Conservation (phyloP, 2,113 vertebrate species). For the Ameiurus melas region DNA sequence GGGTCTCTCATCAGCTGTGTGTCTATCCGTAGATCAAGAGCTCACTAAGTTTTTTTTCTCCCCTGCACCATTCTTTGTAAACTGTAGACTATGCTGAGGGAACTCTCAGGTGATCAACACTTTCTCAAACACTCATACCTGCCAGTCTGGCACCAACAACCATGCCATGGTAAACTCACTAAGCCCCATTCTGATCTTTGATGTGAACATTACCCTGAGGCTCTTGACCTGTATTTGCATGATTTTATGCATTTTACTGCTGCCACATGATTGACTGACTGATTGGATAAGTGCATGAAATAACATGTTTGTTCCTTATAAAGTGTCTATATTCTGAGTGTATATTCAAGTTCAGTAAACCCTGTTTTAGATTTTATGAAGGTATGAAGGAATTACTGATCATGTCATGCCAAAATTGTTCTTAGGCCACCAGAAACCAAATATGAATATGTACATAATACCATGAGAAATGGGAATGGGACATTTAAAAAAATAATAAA, state of each 20-base stretch:
- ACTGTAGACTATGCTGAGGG: not conserved
- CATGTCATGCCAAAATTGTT: not conserved
- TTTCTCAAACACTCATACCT: not conserved
- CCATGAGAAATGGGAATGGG: not conserved
- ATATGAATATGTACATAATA: not conserved
- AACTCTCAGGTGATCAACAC: not conserved
- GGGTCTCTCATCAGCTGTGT: not conserved
- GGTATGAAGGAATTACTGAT: not conserved
- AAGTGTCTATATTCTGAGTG: not conserved
- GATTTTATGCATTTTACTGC: not conserved
- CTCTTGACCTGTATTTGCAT: not conserved
- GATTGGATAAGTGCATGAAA: not conserved
- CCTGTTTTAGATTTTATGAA: not conserved
- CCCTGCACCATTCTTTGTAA: not conserved
- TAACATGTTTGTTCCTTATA: not conserved
- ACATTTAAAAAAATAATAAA: no score
- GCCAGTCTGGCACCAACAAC: not conserved
- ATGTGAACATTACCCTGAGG: not conserved
- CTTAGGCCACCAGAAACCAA: not conserved
- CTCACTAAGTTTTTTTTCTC: not conserved
- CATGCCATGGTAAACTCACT: not conserved
- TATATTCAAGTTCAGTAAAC: not conserved
- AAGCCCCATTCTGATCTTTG: not conserved
- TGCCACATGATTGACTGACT: not conserved
- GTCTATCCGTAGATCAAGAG: not conserved